Percentiles rank a stretch among this genome's conserved stretches.
Evolutionary conservation across 2,888 invertebrate genomes (phyloP).

Genomic region (Mamestra brassicae): DNA sequence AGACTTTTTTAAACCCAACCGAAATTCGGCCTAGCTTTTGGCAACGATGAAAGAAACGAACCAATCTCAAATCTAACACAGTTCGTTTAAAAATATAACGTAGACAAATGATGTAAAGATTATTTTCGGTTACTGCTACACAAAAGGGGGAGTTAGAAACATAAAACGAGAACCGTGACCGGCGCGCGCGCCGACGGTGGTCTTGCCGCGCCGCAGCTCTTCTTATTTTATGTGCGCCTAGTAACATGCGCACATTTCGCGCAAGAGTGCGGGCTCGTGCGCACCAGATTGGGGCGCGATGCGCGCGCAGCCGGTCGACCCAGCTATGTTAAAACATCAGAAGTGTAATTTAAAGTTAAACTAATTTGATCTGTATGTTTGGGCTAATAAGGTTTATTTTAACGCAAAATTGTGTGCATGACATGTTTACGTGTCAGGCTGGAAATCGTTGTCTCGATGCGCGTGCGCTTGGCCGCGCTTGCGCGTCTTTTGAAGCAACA

Average conservation of each 20-base stretch:
- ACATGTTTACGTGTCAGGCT: slow-evolving; percentile 25
- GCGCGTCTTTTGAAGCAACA: slow-evolving; percentile 9
- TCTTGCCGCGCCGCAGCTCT: slow-evolving; percentile 53
- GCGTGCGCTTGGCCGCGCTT: slow-evolving; percentile 51
- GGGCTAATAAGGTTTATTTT: background rate
- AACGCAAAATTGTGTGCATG: background rate
- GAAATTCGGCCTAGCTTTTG: slow-evolving; percentile 51
- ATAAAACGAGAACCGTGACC: slow-evolving; percentile 45
- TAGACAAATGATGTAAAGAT: rapidly evolving
- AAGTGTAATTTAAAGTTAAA: background rate
- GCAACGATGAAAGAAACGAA: slow-evolving; percentile 21
- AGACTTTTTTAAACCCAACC: slow-evolving; percentile 63
- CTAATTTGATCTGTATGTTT: background rate
- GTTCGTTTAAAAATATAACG: slow-evolving; percentile 37
- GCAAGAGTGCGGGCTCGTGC: slow-evolving; percentile 87
- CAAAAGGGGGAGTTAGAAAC: slow-evolving; percentile 10
- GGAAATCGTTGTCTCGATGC: slow-evolving; percentile 34
- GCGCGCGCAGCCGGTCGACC: slow-evolving; percentile 76
- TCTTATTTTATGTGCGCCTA: slow-evolving; percentile 76
- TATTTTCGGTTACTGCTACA: slow-evolving; percentile 41
- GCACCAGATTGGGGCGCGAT: slow-evolving; percentile 80
- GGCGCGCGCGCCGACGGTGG: slow-evolving; percentile 63
- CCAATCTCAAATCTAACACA: background rate
- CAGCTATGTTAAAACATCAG: slow-evolving; percentile 16
- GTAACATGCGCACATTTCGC: slow-evolving; percentile 90